Conservation (phyloP, 2,113 vertebrate genomes). For the Sphaerodactylus townsendi region DNA sequence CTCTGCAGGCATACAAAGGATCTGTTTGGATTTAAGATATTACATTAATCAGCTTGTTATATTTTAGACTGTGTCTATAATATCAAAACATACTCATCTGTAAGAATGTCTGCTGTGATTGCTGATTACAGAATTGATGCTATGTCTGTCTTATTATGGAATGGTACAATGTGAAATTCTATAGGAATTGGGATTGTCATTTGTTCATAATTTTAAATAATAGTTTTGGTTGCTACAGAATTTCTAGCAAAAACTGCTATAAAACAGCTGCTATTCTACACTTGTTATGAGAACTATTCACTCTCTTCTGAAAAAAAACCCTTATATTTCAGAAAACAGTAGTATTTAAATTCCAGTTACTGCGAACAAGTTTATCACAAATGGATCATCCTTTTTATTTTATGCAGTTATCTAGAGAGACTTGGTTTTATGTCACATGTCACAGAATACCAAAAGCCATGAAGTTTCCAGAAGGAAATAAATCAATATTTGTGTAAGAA, state of each 20-base stretch:
- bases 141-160: conserved; percentile 29
- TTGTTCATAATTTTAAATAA: conserved; percentile 51
- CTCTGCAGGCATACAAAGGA: not conserved
- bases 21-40: conserved; percentile 11
- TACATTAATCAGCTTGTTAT: conserved; percentile 27
- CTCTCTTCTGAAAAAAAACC: conserved; percentile 25
- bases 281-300: conserved; percentile 34
- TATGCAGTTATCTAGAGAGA: conserved; percentile 4
- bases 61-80: not conserved
- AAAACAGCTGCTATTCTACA: conserved; percentile 15
- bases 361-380: conserved; percentile 22
- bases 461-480: conserved; percentile 57
- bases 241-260: conserved; percentile 34
- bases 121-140: conserved; percentile 28
- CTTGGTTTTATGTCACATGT: conserved; percentile 7
- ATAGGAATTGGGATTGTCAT: not conserved
- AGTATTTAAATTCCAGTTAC: conserved; percentile 27
- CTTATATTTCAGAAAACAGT: conserved; percentile 26
- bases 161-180: conserved; percentile 32
- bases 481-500: conserved; percentile 60
- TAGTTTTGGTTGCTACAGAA: conserved; percentile 36
- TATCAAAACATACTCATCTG: conserved; percentile 8
- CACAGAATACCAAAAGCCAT: conserved; percentile 41
- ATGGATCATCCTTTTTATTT: conserved; percentile 41
- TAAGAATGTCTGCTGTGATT: conserved; percentile 26